A percentile compares a stretch with the other conserved stretches of the same genome.
phyloP scores from a whole-genome alignment of 1,140 invertebrate species.

The Bathynomus jamesi region DNA sequence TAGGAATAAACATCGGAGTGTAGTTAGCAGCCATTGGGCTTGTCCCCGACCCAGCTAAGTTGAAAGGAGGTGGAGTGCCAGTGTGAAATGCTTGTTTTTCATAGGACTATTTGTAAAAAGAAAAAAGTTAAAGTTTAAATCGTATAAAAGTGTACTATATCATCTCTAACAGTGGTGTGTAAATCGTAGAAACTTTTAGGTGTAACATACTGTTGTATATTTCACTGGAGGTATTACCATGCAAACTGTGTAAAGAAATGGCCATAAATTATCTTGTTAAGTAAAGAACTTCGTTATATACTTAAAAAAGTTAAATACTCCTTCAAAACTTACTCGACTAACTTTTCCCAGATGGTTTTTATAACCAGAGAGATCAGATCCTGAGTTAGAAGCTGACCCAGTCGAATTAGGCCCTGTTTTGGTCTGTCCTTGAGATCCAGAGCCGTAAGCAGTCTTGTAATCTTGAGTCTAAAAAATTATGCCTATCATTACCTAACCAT shows the following conservation, averaged over 20 bases:
- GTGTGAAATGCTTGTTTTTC: slow-evolving; percentile 77
- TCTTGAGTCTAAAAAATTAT: slow-evolving; percentile 48
- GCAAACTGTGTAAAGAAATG: not conserved
- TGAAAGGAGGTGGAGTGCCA: slow-evolving; percentile 71
- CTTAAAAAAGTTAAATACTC: not conserved
- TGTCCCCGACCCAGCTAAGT: slow-evolving; percentile 61
- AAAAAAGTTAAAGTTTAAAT: slow-evolving; percentile 19
- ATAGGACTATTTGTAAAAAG: slow-evolving; percentile 57
- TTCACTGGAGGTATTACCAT: not conserved
- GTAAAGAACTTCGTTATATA: not conserved
- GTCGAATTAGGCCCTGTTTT: slow-evolving; percentile 51
- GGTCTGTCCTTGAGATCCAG: slow-evolving; percentile 49
- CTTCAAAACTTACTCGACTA: slow-evolving; percentile 6
- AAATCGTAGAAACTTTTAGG: too few relatives aligned
- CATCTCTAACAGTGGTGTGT: not conserved
- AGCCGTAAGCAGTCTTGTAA: slow-evolving; percentile 48
- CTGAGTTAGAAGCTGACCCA: slow-evolving; percentile 50
- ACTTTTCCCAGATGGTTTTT: slow-evolving; percentile 67
- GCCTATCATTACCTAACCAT: too few relatives aligned
- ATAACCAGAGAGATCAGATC: slow-evolving; percentile 56
- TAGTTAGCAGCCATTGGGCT: slow-evolving; percentile 57
- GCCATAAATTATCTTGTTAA: not conserved
- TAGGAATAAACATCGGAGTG: slow-evolving; percentile 60
- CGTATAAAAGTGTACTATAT: not conserved
- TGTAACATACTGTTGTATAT: too few relatives aligned